phyloP scores from a whole-genome alignment of 2,888 invertebrate genomes.

The Rhamnusium bicolor region DNA sequence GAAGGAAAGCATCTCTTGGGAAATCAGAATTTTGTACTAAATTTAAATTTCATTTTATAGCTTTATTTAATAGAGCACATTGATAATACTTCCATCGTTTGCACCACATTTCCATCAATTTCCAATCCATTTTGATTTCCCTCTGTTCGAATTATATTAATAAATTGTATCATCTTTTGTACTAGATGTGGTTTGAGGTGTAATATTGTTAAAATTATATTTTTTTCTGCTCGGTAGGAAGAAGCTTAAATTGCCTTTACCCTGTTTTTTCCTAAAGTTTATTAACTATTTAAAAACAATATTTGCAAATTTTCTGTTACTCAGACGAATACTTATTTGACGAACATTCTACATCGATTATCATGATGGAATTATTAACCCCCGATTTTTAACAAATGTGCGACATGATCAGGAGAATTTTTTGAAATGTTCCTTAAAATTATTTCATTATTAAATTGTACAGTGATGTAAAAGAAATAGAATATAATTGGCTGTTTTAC shows the following conservation, averaged over 20 bases:
- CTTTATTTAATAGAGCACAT: neutral
- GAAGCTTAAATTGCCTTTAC: neutral
- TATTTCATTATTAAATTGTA: too few species aligned
- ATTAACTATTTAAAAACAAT: too few species aligned
- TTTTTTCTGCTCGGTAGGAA: neutral
- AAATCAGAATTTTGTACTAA: neutral
- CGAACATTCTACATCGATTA: too few species aligned
- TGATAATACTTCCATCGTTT: neutral
- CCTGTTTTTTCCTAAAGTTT: neutral
- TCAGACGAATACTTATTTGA: too few species aligned
- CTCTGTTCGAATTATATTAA: neutral
- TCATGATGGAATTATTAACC: too few species aligned
- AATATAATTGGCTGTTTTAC: too few species aligned
- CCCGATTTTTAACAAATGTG: too few species aligned
- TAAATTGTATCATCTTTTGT: neutral
- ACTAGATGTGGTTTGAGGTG: neutral
- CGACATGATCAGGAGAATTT: too few species aligned
- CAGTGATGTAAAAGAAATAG: too few species aligned
- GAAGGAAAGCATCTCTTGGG: neutral
- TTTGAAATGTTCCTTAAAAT: too few species aligned
- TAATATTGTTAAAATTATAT: neutral
- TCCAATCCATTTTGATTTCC: neutral
- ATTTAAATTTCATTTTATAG: neutral
- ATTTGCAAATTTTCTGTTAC: too few species aligned
- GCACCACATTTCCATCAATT: constrained; percentile 3